Conservation (phyloP, 1,140 invertebrate species). For the Drosophila auraria region DNA sequence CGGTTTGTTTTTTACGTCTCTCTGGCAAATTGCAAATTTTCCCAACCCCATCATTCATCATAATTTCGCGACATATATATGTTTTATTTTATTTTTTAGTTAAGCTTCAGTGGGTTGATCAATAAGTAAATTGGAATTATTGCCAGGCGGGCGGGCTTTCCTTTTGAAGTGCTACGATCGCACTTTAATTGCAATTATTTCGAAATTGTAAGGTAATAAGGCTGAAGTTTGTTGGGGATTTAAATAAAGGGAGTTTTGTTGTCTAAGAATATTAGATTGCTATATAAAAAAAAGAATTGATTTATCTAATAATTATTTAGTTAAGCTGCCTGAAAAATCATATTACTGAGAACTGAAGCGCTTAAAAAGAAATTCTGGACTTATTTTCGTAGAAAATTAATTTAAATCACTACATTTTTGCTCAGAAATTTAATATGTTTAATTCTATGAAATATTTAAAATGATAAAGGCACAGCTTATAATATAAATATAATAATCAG, state of each 20-base stretch:
- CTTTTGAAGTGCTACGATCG: slow-evolving; percentile 7
- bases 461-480: no score
- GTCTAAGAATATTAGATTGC: background rate
- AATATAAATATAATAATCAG: no score
- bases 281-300: no score
- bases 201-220: slow-evolving; percentile 1
- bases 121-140: slow-evolving; percentile 28
- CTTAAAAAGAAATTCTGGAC: no score
- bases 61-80: slow-evolving; percentile 33
- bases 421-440: no score
- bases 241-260: background rate
- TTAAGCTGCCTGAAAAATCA: background rate
- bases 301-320: no score
- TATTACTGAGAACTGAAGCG: no score
- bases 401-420: no score
- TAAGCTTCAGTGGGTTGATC: slow-evolving; percentile 32
- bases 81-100: slow-evolving; percentile 19
- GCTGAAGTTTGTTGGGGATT: background rate
- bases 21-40: slow-evolving; percentile 39
- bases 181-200: slow-evolving; percentile 2
- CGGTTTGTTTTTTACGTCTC: slow-evolving; percentile 49
- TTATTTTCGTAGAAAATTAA: no score
- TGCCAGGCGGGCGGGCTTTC: slow-evolving; percentile 5
- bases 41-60: slow-evolving; percentile 48
- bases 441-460: no score